phyloP scores from a whole-genome alignment of 35 echinoderm and acorn worm species.

The Lytechinus variegatus region DNA sequence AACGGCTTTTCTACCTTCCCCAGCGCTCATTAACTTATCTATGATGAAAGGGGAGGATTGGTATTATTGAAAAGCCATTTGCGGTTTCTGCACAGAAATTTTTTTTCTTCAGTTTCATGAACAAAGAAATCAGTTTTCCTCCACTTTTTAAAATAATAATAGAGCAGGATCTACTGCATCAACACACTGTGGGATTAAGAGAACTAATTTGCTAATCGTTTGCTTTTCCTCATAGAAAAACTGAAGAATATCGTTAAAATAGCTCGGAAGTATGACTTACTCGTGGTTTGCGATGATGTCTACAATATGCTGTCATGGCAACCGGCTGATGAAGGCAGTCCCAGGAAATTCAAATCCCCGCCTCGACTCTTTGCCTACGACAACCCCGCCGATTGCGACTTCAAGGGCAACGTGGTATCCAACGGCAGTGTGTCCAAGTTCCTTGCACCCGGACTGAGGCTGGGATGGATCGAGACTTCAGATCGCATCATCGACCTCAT shows the following conservation, averaged over 20 bases:
- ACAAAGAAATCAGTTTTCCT: too few relatives aligned
- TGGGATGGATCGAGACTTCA: constrained; percentile 86
- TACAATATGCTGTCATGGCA: constrained; percentile 75
- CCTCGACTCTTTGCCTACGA: constrained; percentile 73
- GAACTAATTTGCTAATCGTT: not conserved
- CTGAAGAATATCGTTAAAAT: constrained; percentile 59
- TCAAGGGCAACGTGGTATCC: constrained; percentile 81
- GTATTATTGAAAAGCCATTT: too few relatives aligned
- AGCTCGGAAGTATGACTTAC: constrained; percentile 74
- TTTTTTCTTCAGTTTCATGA: too few relatives aligned
- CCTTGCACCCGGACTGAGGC: constrained; percentile 71
- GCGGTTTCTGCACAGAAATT: too few relatives aligned
- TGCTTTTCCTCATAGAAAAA: constrained; percentile 54
- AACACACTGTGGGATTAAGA: too few relatives aligned
- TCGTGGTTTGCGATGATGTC: constrained; percentile 83
- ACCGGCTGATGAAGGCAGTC: constrained; percentile 35
- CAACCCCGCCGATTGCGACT: constrained; percentile 69
- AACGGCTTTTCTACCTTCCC: too few relatives aligned
- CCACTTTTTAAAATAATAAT: too few relatives aligned
- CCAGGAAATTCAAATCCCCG: constrained; percentile 23
- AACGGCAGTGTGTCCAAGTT: constrained; percentile 87
- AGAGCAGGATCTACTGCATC: too few relatives aligned
- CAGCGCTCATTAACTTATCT: too few relatives aligned
- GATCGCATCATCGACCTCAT: constrained; percentile 41
- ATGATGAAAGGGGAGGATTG: too few relatives aligned